A percentile compares a stretch with the other conserved stretches of the same genome.
phyloP scores from a whole-genome alignment of 2,888 invertebrate genomes.

The Nymphalis polychloros region DNA sequence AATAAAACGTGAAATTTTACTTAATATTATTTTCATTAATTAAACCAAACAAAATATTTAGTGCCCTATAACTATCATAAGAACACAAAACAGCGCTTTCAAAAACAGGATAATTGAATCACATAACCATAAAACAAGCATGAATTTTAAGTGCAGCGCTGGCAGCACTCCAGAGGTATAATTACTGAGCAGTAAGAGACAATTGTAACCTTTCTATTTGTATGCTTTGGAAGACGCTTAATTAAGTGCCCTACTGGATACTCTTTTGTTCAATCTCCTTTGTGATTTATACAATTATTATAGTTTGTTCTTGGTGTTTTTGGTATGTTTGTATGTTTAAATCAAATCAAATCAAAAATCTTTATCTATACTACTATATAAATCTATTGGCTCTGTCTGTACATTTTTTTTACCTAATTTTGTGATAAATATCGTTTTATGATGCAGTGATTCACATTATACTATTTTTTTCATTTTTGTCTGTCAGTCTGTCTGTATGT shows the following conservation, averaged over 20 bases:
- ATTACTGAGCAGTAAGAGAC: conserved; percentile 39
- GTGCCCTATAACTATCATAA: neutral
- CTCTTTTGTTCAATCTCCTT: conserved; percentile 34
- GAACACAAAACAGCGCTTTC: conserved; percentile 11
- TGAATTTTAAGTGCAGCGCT: conserved; percentile 41
- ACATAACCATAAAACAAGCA: conserved; percentile 35
- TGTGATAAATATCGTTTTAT: too few relatives aligned
- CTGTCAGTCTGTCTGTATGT: too few relatives aligned
- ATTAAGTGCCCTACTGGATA: conserved; percentile 41
- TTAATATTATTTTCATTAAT: too few relatives aligned
- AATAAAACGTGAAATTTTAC: too few relatives aligned
- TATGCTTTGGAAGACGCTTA: conserved; percentile 45
- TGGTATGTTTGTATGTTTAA: too few relatives aligned
- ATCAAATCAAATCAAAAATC: too few relatives aligned
- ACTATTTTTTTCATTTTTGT: too few relatives aligned
- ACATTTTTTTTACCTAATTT: too few relatives aligned
- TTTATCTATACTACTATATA: too few relatives aligned
- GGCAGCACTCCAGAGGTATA: conserved; percentile 39
- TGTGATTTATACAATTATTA: conserved; percentile 22
- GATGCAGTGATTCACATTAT: too few relatives aligned
- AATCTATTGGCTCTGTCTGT: too few relatives aligned
- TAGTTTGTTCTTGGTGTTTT: conserved; percentile 16
- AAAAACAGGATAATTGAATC: conserved; percentile 35
- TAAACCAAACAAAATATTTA: too few relatives aligned
- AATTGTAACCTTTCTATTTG: conserved; percentile 42